Evolutionary conservation across 2,113 vertebrate species (phyloP), one percentile per base, ranked within the genome.

Genomic region (Neoarius graeffei): DNA sequence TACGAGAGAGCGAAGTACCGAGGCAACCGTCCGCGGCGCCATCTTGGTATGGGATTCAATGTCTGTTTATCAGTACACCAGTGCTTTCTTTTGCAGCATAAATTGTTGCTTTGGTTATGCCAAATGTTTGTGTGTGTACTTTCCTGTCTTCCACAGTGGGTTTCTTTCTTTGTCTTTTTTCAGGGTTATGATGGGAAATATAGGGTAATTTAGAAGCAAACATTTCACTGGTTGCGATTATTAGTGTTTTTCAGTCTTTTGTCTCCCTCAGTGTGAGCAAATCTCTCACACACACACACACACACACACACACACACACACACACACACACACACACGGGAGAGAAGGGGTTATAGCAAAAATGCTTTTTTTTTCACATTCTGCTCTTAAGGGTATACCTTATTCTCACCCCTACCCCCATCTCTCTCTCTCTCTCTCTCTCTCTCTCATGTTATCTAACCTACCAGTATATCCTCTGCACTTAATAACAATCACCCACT

Each of bases 401-500:
- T 87, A 66, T 64, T 50, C 54, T 76, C 69, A 25, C 20, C 83
- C 54, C 56, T 42, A 42, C 81, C 50, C 66, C 23, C 27, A 15
- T n/a, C 64, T 25, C 56, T 56, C 77, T 60, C 42, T 27, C 54
- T 25, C 60, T n/a, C 54, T n/a, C 56, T 57, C 81, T 52, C 15
- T 57, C 27, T 48, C 77, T 64, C 59, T 11, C 66, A 60, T 91
- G 92, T 93, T 91, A 93, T 94, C 93, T 92, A 91, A 93, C 92
- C 93, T 93, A n/a, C n/a, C n/a, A n/a, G n/a, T n/a, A 90, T 88
- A 91, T 87, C 91, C 87, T 54, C 25, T 77, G 87, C 89, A 90
- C 90, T 91, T 93, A 89, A 94, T 92, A 93, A 90, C 94, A 95
- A 94, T 96, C 91, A 93, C 91, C 85, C 30, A 54, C 87, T 85